A percentile compares a stretch with the other conserved stretches of the same genome.
phyloP scores from a whole-genome alignment of 2,113 vertebrate species.

The Cercopithecus mona region DNA sequence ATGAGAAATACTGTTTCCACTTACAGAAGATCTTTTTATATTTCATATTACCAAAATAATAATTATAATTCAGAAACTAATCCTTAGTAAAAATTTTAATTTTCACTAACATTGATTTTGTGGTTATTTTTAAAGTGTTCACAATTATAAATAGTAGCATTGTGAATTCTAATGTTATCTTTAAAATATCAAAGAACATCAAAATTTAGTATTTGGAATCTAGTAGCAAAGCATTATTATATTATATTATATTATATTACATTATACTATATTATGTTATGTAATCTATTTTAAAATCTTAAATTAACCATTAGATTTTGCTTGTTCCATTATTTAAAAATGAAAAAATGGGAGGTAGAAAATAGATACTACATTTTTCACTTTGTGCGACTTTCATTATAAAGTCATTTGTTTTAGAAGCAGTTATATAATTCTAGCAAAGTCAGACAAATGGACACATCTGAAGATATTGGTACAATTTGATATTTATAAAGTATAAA shows the following conservation, averaged over 20 bases:
- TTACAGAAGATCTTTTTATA: not conserved
- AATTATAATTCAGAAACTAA: not conserved
- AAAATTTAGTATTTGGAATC: not conserved
- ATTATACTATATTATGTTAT: not conserved
- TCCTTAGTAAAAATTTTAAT: not conserved
- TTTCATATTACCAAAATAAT: not conserved
- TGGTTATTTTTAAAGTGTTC: not conserved
- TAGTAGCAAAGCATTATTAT: not conserved
- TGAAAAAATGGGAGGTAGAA: not conserved
- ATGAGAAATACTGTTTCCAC: not conserved
- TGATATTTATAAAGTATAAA: constrained; percentile 70
- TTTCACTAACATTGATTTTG: not conserved
- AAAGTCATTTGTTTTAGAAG: constrained; percentile 48
- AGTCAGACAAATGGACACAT: constrained; percentile 65
- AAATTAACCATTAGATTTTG: not conserved
- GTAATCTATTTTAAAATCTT: not conserved
- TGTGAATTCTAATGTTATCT: not conserved
- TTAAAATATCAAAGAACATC: not conserved
- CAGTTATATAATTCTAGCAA: constrained; percentile 52
- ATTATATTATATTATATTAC: not conserved
- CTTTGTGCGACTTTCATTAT: constrained; percentile 36
- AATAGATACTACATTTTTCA: not conserved
- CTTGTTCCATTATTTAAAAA: not conserved
- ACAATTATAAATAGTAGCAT: not conserved
- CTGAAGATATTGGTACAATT: constrained; percentile 65